phyloP scores from a whole-genome alignment of 1,140 invertebrate species.

The Drosophila yakuba region DNA sequence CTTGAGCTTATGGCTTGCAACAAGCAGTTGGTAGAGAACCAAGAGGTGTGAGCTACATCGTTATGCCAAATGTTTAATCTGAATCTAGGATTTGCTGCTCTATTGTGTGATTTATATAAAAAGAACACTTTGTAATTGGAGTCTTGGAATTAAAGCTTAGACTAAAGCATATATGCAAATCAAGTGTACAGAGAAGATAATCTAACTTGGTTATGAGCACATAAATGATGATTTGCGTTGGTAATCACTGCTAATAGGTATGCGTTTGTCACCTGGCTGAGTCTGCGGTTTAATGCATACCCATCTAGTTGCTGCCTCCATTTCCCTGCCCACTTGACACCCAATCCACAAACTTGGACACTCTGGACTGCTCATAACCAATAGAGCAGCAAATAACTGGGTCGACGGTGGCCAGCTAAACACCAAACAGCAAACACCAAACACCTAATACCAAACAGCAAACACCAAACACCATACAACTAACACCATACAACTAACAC shows the following conservation, averaged over 20 bases:
- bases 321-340: neutral
- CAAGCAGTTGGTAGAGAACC: conserved; percentile 6
- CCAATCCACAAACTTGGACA: conserved; percentile 16
- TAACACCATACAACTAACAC: neutral
- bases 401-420: conserved; percentile 38
- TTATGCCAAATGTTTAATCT: neutral
- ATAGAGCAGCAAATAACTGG: conserved; percentile 75
- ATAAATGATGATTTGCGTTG: conserved; percentile 15
- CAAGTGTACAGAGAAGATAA: too few species aligned
- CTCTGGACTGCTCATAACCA: conserved; percentile 63
- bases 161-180: too few species aligned
- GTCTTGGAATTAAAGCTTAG: too few species aligned
- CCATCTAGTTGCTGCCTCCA: conserved; percentile 1
- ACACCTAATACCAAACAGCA: neutral
- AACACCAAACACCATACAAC: conserved; percentile 1
- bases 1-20: neutral
- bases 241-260: conserved; percentile 8
- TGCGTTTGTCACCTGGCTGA: conserved; percentile 12
- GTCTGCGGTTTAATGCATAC: conserved; percentile 35
- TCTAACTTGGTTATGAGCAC: neutral
- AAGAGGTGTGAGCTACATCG: neutral
- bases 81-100: neutral
- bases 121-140: too few species aligned
- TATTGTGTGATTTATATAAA: too few species aligned
- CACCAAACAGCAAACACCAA: conserved; percentile 3